Evolutionary conservation across 2,888 invertebrate species (phyloP), one percentile per base, ranked within the genome.

Genomic region (Amphipyra tragopoginis): DNA sequence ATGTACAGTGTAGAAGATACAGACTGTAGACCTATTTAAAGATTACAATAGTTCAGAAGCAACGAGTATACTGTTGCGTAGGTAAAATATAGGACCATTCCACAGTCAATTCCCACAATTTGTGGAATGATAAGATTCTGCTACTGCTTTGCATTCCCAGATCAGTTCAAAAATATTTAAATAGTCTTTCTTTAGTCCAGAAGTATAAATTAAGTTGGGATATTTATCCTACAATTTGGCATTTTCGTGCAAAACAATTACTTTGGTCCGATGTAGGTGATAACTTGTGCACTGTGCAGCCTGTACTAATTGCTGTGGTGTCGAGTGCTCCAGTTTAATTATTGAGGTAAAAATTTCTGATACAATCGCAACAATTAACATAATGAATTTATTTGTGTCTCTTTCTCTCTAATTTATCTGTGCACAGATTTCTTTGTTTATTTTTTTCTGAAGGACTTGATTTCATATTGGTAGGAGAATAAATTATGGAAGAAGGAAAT

Each of bases 221-320:
- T 79, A 79, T 88, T 85, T 87, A 83, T 73, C 77, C 68, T 51
- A 80, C 85, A 84, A 84, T 85, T 85, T 81, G 77, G 73, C 81
- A 75, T 79, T 88, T 87, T 85, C 79, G 82, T 80, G 76, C 79
- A 84, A 83, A 88, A 88, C 89, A 92, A 92, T 91, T 91, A 91
- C 86, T 90, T 90, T 88, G 62, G 64, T 67, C 66, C 73, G 79
- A 87, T 79, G 77, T 63, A 51, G 72, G 84, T 73, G 70, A 87
- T 90, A 89, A 88, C 71, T 89, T 83, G 65, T 77, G 60, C 66
- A 54, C 15, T 50, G 67, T 52, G 68, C 67, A 50, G 65, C 26
- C 65, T 50, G 60, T 59, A 66, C 74, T 72, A 77, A 77, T 72
- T 73, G 75, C 68, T 11, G 48, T 57, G 62, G 55, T 59, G 70